Conservation (phyloP, 2,113 vertebrate genomes). For the Telmatochromis sp. region DNA sequence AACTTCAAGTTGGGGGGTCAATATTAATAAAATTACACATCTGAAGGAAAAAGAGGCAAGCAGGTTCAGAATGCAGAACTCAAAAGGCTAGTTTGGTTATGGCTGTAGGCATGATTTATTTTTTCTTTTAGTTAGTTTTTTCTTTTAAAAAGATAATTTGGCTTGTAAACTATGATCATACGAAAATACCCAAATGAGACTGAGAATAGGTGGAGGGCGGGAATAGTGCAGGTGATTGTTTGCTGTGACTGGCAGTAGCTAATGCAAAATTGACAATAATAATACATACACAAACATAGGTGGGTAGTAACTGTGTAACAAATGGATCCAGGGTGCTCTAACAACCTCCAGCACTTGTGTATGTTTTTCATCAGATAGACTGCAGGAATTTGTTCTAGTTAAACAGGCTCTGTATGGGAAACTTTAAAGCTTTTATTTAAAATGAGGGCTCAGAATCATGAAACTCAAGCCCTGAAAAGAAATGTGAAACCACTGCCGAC, state of each 20-base stretch:
- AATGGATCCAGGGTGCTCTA: not conserved
- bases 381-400: not conserved
- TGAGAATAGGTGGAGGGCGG: not conserved
- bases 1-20: not conserved
- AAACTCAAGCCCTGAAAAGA: not conserved
- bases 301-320: not conserved
- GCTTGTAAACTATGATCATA: not conserved
- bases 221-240: not conserved
- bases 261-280: not conserved
- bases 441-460: not conserved
- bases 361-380: not conserved
- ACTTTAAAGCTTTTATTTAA: not conserved
- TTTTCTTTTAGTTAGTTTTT: accelerated
- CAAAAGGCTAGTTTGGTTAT: not conserved
- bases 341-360: not conserved
- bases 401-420: not conserved
- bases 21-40: not conserved
- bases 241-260: not conserved
- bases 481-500: not conserved
- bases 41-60: not conserved
- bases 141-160: not conserved
- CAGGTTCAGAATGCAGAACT: not conserved
- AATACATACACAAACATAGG: not conserved
- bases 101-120: not conserved
- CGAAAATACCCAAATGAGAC: not conserved